Conservation (phyloP, 2,888 invertebrate species). For the Hydrotaea cyrtoneurina region DNA sequence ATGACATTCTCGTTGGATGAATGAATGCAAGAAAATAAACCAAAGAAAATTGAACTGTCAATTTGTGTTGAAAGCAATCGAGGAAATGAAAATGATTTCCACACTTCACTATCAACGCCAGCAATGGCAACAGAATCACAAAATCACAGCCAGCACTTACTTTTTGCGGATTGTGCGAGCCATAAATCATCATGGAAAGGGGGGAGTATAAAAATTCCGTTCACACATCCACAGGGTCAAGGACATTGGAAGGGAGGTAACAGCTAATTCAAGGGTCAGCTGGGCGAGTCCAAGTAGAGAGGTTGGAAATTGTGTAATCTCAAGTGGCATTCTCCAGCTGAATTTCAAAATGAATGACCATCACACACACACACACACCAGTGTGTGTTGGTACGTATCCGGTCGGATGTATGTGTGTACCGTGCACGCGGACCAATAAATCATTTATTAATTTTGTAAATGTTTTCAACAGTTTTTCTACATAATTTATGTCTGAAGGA, state of each 20-base stretch:
- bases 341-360: too few relatives aligned
- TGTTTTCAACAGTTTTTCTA: too few relatives aligned
- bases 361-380: too few relatives aligned
- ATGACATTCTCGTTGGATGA: not conserved
- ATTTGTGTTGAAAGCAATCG: constrained; percentile 23
- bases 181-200: not conserved
- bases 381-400: too few relatives aligned
- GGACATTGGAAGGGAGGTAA: not conserved
- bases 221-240: not conserved
- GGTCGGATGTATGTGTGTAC: too few relatives aligned
- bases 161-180: not conserved
- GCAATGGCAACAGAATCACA: not conserved
- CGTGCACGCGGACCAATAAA: too few relatives aligned
- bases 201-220: not conserved
- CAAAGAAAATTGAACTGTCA: constrained; percentile 44
- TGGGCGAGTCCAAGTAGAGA: too few relatives aligned
- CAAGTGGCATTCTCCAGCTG: too few relatives aligned
- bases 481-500: too few relatives aligned
- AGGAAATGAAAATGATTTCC: constrained; percentile 33
- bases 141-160: not conserved
- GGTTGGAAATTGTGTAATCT: too few relatives aligned
- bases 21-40: not conserved
- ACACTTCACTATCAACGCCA: not conserved
- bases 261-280: too few relatives aligned
- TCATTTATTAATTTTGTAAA: too few relatives aligned